Conservation (phyloP, 2,797 vertebrate species). For the Trachops cirrhosus region DNA sequence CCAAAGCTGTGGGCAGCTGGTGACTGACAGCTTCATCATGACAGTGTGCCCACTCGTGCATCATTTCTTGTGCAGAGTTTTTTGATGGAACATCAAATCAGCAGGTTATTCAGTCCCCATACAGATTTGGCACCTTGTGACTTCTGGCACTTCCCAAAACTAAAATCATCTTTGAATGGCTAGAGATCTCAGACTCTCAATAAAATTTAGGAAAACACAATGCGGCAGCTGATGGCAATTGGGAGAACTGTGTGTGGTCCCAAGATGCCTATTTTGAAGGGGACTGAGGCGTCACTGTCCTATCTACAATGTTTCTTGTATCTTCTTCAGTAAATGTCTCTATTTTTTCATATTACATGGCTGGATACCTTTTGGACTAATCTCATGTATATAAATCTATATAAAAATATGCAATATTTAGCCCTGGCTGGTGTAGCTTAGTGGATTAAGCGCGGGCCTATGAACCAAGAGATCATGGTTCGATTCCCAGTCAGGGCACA, state of each 20-base stretch:
- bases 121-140: background rate
- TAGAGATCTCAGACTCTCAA: background rate
- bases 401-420: background rate
- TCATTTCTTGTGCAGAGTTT: background rate
- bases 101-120: background rate
- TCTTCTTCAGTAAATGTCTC: background rate
- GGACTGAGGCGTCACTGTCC: background rate
- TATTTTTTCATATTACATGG: background rate
- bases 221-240: background rate
- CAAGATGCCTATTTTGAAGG: background rate
- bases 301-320: background rate
- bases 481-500: too few species aligned
- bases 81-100: background rate
- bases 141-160: background rate
- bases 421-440: too few species aligned
- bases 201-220: background rate
- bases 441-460: too few species aligned
- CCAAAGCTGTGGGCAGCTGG: background rate
- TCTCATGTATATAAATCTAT: background rate
- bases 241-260: background rate
- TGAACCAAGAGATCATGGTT: too few species aligned
- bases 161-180: background rate
- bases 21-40: background rate
- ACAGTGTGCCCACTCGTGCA: background rate
- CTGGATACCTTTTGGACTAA: background rate